Evolutionary conservation across 2,888 invertebrate species (phyloP), one percentile per base, ranked within the genome.

Genomic region (Heliconius erato): DNA sequence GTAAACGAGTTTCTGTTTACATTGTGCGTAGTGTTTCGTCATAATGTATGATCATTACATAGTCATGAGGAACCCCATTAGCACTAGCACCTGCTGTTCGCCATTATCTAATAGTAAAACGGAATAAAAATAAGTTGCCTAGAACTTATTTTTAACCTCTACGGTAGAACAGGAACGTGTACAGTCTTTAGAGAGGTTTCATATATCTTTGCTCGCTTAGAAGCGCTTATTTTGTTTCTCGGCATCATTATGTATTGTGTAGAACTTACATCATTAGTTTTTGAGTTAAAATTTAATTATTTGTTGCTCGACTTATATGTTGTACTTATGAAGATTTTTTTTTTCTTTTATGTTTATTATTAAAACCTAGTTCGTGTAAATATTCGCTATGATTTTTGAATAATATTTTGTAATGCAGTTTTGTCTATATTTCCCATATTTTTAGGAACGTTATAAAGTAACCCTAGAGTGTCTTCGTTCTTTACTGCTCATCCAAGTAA

Each of bases 11-110:
- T 76, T 68, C 59, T 40, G 80, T 80, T 76, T 80, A 80, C 80
- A 76, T 54, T 44, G 63, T 80, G 80, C 35, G 59, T 76, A 49
- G 28, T 76, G 68, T 69, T 81, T 26, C 74, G 76, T 81, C 76
- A 81, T 81, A 81, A 74, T 69, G 59, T 81, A 77, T 14, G n/a
- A 3, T 6, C 49, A 76, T 81, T 81, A 81, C 59, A 69, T 69
- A 81, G 76, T 76, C 76, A 81, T 69, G 80, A 77, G 63, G 78
- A 44, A 59, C 63, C 59, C 59, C 68, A 76, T 81, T 81, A 76
- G 68, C 28, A 71, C 59, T 59, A 69, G 16, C 80, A 77, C 80
- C 76, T 81, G 80, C 49, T 68, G 49, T 59, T 63, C 76, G 80
- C 80, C 69, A 81, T 77, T 77, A 69, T 28, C 80, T 44, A 74